Evolutionary conservation across 2,113 vertebrate genomes (phyloP).

Genomic region (Cheilinus undulatus): DNA sequence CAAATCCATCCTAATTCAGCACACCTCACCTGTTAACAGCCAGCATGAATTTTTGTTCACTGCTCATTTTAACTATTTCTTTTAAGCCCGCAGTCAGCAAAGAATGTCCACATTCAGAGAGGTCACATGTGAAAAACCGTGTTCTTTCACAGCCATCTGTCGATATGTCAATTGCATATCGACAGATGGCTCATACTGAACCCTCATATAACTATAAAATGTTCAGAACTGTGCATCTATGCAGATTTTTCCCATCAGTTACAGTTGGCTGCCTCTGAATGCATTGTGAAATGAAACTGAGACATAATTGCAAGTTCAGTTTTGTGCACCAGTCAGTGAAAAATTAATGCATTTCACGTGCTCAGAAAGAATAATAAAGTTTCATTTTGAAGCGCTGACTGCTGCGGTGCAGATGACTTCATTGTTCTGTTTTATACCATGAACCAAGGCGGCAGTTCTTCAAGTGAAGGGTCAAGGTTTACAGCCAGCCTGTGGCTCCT

Average conservation of each 20-base stretch:
- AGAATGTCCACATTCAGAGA: background rate
- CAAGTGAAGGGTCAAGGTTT: too few relatives aligned
- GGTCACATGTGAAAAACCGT: background rate
- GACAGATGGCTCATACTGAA: constrained; percentile 41
- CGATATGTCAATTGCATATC: constrained; percentile 49
- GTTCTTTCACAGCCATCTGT: constrained; percentile 35
- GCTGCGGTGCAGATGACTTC: too few relatives aligned
- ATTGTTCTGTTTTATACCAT: too few relatives aligned
- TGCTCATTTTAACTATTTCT: constrained; percentile 2
- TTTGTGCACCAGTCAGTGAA: background rate
- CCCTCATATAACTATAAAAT: constrained; percentile 10
- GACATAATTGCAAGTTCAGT: constrained; percentile 7
- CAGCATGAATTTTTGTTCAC: background rate
- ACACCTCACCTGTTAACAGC: background rate
- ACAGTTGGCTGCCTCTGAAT: constrained; percentile 15
- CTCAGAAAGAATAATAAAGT: background rate
- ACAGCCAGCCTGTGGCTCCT: too few relatives aligned
- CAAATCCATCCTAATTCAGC: constrained; percentile 20
- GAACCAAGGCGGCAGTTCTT: too few relatives aligned
- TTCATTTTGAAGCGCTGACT: background rate
- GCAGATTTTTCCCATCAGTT: constrained; percentile 22
- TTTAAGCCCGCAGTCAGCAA: background rate
- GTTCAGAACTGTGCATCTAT: constrained; percentile 26
- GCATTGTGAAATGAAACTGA: background rate
- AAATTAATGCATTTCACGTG: constrained; percentile 6